A percentile compares a stretch with the other conserved stretches of the same genome.
phyloP scores from a whole-genome alignment of 1,140 invertebrate genomes.

The Trichonephila clavata region DNA sequence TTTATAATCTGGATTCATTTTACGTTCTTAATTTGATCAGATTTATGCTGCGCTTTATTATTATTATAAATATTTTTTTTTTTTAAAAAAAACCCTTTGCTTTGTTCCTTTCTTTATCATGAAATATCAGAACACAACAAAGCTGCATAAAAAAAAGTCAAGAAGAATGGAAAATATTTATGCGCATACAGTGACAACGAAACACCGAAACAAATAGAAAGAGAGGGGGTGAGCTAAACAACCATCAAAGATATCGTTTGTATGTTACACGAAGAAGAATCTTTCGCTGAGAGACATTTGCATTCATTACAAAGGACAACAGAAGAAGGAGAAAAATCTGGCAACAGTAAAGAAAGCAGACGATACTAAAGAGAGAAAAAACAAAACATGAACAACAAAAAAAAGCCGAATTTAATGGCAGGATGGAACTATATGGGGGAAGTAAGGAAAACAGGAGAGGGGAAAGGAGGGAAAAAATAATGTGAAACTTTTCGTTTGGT shows the following conservation, averaged over 20 bases:
- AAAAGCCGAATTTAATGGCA: constrained; percentile 57
- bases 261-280: constrained; percentile 39
- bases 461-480: not conserved
- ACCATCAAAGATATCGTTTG: constrained; percentile 45
- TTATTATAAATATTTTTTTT: too few relatives aligned
- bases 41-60: not conserved
- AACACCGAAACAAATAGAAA: constrained; percentile 42
- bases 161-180: constrained; percentile 31
- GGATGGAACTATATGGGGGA: not conserved
- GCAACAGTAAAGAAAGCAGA: constrained; percentile 56
- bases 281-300: constrained; percentile 66
- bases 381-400: constrained; percentile 23
- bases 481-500: constrained; percentile 40
- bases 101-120: not conserved
- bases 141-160: not conserved
- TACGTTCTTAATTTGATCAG: not conserved
- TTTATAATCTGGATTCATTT: not conserved
- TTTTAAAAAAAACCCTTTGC: not conserved
- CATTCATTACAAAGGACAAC: constrained; percentile 74
- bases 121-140: constrained; percentile 7
- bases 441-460: constrained; percentile 30
- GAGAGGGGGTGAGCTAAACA: not conserved
- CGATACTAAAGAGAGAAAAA: constrained; percentile 20
- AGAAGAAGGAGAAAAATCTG: constrained; percentile 44
- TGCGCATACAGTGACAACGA: constrained; percentile 26